Evolutionary conservation across 2,797 vertebrate genomes (phyloP), one percentile per base, ranked within the genome.

Genomic region (Leucoraja ocellata): DNA sequence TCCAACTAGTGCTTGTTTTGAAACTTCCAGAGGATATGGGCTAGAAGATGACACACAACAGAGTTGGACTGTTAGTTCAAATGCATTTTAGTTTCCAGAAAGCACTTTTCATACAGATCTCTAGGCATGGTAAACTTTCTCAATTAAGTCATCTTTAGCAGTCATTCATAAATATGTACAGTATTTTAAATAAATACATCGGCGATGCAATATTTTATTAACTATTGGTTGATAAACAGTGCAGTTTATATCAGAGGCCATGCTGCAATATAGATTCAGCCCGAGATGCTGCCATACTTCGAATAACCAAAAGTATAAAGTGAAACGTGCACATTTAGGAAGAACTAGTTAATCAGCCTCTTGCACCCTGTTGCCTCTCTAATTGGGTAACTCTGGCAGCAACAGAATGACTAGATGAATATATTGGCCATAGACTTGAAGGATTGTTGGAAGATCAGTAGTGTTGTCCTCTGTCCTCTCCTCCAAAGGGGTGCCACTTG

Each of bases 391-490:
- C 68, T 63, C 63, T 88, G 84, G 84, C 16, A 68, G 61, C 84
- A 88, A 88, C 28, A 68, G 84, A 88, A 36, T 88, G 63, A 88
- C n/a, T 88, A 88, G 84, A 88, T 65, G 84, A 68, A 36, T 65
- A 88, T 68, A 74, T 88, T 88, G 84, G 84, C 84, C 84, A 88
- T 65, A 36, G 63, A 68, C 7, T 68, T 88, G 84, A 88, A 88
- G 84, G n/a, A 65, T 65, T 68, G 63, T 88, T 88, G 84, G 84
- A 88, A 88, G 84, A 88, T 88, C 84, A 88, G 84, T 88, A 32
- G 84, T 88, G 84, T 36, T 88, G 84, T 88, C 84, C 84, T 88
- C 84, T 88, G 84, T 68, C 84, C 84, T 88, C 84, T 88, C 63
- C 84, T 88, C 84, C 84, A 88, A 8, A 88, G 84, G 84, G 63